phyloP scores from a whole-genome alignment of 2,797 vertebrate species.

The Chrysocyon brachyurus region DNA sequence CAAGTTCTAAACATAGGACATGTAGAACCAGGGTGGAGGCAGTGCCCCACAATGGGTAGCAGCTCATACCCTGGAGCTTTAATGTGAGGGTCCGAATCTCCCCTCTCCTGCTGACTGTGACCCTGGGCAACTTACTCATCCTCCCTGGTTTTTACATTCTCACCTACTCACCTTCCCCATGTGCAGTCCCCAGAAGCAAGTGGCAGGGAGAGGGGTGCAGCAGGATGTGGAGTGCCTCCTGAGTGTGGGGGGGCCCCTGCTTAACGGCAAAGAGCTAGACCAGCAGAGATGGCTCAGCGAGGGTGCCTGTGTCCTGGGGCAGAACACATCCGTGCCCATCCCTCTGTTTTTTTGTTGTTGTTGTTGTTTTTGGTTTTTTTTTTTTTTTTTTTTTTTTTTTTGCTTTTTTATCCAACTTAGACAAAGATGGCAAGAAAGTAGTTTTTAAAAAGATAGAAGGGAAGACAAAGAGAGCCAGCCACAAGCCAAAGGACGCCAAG shows the following conservation, averaged over 20 bases:
- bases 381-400: neutral
- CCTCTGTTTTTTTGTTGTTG: too few relatives aligned
- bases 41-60: accelerated
- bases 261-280: accelerated
- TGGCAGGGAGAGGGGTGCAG: accelerated
- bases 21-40: neutral
- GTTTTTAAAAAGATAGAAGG: neutral
- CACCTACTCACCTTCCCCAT: too few relatives aligned
- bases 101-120: accelerated
- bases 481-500: neutral
- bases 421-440: neutral
- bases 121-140: neutral
- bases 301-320: accelerated
- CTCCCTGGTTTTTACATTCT: neutral
- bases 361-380: too few relatives aligned
- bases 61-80: neutral
- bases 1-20: neutral
- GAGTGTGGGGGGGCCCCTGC: accelerated
- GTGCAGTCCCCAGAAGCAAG: neutral
- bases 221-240: neutral
- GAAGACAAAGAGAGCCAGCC: neutral
- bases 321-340: accelerated
- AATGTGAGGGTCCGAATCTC: accelerated
- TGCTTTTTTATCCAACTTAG: neutral
- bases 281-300: accelerated